Conservation (phyloP, 2,888 invertebrate genomes). For the Tenthredo amoena region DNA sequence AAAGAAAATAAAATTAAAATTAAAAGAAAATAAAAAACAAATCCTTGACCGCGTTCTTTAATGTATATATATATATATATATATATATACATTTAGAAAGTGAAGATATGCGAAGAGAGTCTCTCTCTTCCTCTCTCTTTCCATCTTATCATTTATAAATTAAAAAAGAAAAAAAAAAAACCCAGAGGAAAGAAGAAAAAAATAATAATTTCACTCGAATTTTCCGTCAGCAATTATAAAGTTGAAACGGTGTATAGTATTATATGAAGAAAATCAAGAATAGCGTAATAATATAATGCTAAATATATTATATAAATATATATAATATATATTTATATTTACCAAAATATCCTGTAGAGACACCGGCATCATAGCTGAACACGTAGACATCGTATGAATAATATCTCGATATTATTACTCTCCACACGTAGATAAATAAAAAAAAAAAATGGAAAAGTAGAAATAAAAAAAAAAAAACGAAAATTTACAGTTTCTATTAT, state of each 20-base stretch:
- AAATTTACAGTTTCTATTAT: neutral
- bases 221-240: neutral
- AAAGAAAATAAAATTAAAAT: neutral
- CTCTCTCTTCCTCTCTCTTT: neutral
- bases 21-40: neutral
- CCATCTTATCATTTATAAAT: neutral
- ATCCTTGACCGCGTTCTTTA: neutral
- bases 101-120: too few species aligned
- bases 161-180: neutral
- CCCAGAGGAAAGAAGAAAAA: neutral
- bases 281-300: neutral
- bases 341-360: constrained; percentile 77
- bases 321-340: constrained; percentile 63
- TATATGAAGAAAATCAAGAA: too few species aligned
- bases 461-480: neutral
- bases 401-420: neutral
- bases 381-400: constrained; percentile 69
- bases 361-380: constrained; percentile 75
- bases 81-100: neutral
- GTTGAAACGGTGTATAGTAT: too few species aligned
- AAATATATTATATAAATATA: neutral
- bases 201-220: neutral
- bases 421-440: neutral
- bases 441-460: neutral
- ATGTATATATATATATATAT: neutral